Evolutionary conservation across 2,113 vertebrate genomes (phyloP).

Genomic region (Ailurus styani): DNA sequence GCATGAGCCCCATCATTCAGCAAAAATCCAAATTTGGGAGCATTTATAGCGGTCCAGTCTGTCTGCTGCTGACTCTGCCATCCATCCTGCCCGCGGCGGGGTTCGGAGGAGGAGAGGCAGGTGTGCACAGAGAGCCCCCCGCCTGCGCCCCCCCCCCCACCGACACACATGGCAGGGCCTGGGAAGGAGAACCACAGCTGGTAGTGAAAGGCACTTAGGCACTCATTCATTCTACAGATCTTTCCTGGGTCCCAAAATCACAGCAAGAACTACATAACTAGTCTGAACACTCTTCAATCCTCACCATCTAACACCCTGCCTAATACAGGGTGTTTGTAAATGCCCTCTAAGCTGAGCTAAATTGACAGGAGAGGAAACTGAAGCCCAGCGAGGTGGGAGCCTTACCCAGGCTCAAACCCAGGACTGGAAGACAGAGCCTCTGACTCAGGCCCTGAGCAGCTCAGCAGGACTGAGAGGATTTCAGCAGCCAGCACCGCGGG

Average conservation of each 20-base stretch:
- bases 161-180: neutral
- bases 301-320: neutral
- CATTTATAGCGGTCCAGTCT: neutral
- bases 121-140: accelerated
- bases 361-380: neutral
- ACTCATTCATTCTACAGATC: neutral
- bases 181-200: accelerated
- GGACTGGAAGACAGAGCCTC: neutral
- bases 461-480: neutral
- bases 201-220: neutral
- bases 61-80: neutral
- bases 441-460: neutral
- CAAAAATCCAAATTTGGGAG: neutral
- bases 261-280: neutral
- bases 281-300: neutral
- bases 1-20: neutral
- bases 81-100: accelerated
- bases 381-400: neutral
- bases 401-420: neutral
- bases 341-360: neutral
- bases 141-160: too few species aligned
- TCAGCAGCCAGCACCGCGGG: neutral
- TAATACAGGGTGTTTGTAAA: neutral
- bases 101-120: neutral
- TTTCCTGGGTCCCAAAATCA: neutral